Evolutionary conservation across 2,113 vertebrate species (phyloP), one percentile per base, ranked within the genome.

Genomic region (Sorex fumeus): DNA sequence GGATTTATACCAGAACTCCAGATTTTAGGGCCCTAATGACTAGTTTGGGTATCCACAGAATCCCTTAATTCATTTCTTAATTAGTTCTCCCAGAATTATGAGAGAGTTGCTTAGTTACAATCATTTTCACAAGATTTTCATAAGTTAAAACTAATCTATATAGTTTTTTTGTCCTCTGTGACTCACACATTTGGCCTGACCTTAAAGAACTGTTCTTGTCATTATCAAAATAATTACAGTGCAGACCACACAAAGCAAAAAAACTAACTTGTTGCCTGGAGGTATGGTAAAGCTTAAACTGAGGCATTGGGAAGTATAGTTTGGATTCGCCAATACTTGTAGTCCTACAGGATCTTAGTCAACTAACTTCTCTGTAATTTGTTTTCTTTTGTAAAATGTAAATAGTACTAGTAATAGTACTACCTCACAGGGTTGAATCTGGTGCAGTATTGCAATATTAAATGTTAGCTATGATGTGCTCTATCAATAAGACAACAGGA

Each of bases 31-130:
- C 76, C 89, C 90, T 96, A 91, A 95, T 96, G 93, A 86, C 91
- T 97, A 93, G 81, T 97, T 93, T 95, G 90, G 83, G 67, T 94
- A 88, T 93, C 85, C 40, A 47, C 64, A 69, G 91, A 23, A 96
- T 97, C 92, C 94, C 94, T 96, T 95, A 95, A 96, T 96, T 96
- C 91, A 93, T 96, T 91, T 94, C 92, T 96, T 96, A 97, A 96
- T 87, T 85, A 92, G 94, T 72, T 91, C 86, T 97, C 79, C 85
- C 70, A 91, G 94, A 93, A 96, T 95, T 50, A 50, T 50, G 96
- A 85, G 94, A 91, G 18, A 90, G 93, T 97, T 97, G 94, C 96
- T 97, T 97, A 90, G 95, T 97, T 98, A 96, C 95, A 80, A 1
- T 90, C 45, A 91, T 95, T 97, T 89, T 92, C 71, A 88, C 88